Evolutionary conservation across 1,140 invertebrate genomes (phyloP), one percentile per base, ranked within the genome.

Genomic region (Nomia melanderi): DNA sequence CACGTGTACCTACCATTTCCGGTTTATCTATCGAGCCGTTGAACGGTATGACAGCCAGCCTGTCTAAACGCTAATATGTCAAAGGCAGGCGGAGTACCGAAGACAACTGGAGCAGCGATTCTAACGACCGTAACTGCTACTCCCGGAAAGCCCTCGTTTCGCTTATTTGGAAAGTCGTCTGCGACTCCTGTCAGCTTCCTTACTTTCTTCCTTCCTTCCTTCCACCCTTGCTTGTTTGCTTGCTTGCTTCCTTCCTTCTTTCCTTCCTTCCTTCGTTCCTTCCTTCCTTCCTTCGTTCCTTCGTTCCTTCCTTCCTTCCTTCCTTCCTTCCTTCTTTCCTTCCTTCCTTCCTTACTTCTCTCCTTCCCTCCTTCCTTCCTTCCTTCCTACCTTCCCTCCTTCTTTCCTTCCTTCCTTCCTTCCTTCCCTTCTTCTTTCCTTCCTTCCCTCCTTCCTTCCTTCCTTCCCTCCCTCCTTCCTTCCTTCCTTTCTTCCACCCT

Each of bases 11-110:
- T 76, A 33, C 44, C 79, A 74, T 86, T 87, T 86, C 79, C 82
- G 80, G 85, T 87, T 86, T 87, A 86, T 80, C 85, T 82, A 84
- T 67, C 82, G 81, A 79, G 77, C 74, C 62, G 60, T 57, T 62
- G 74, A 71, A 77, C 67, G 59, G 50, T 71, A 53, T 62, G 66
- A 53, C 57, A 69, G 81, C 75, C 33, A 54, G 29, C 54, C 53
- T 60, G 72, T 50, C 77, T 83, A 56, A 67, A 36, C 56, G 53
- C 59, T 84, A 84, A 80, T 80, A 83, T 80, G 78, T 84, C 82
- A 84, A 84, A 84, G 81, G 60, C 82, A 77, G 72, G 44, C 66
- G 64, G 50, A 50, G 56, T 50, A 79, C 62, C 79, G 69, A 76
- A 54, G 72, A 83, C 77, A 83, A 83, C 83, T 76, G 79, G 53